phyloP scores from a whole-genome alignment of 1,140 invertebrate species.

The Bombus impatiens region DNA sequence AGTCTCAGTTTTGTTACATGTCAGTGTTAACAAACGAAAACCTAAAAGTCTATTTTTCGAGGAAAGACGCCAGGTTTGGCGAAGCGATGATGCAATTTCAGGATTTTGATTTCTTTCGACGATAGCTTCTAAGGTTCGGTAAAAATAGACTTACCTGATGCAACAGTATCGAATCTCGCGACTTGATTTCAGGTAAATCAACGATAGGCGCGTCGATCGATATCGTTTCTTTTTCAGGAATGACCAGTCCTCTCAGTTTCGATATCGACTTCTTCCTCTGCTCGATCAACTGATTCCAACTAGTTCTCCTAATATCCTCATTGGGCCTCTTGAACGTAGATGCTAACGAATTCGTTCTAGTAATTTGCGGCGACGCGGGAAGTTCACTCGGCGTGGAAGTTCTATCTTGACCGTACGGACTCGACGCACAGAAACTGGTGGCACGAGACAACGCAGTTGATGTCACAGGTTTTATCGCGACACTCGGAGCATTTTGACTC shows the following conservation, averaged over 20 bases:
- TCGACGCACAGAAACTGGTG: slow-evolving; percentile 82
- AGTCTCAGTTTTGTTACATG: no score
- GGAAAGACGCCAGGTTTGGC: no score
- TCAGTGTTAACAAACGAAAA: no score
- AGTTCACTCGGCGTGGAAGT: slow-evolving; percentile 1
- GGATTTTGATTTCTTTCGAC: no score
- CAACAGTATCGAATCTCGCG: slow-evolving; percentile 81
- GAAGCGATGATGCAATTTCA: no score
- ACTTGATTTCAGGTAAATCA: slow-evolving; percentile 92
- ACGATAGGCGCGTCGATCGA: slow-evolving; percentile 83
- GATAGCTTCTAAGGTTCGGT: background rate
- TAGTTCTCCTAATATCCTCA: slow-evolving; percentile 79
- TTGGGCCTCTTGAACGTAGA: slow-evolving; percentile 77
- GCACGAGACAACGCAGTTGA: slow-evolving; percentile 78
- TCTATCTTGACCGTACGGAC: slow-evolving; percentile 48
- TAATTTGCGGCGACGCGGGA: slow-evolving; percentile 62
- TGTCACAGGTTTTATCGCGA: slow-evolving; percentile 1
- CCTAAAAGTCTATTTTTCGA: no score
- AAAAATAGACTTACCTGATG: slow-evolving; percentile 66
- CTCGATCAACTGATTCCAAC: slow-evolving; percentile 88
- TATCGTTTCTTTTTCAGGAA: slow-evolving; percentile 88
- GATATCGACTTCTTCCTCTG: slow-evolving; percentile 90
- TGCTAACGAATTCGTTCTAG: slow-evolving; percentile 78
- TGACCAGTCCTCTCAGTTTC: slow-evolving; percentile 92
- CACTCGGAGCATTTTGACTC: background rate